Conservation (phyloP, 2,888 invertebrate species). For the Drosophila nigricruria region DNA sequence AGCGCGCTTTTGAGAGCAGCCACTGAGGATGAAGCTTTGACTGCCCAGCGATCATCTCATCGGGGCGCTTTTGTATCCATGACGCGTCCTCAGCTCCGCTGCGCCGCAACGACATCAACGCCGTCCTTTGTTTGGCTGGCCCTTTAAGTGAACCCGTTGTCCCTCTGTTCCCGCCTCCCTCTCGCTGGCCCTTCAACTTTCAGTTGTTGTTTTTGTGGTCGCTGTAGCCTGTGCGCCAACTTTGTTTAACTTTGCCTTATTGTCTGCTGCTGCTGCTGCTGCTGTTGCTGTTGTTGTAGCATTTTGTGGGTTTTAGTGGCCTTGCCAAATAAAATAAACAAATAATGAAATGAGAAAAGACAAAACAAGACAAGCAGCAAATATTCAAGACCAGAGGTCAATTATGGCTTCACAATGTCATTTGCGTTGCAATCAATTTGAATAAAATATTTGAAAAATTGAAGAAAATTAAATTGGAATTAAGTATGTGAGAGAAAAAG, state of each 20-base stretch:
- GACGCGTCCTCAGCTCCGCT: conserved; percentile 35
- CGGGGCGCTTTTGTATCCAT: conserved; percentile 73
- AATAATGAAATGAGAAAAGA: background rate
- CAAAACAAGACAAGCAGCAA: conserved; percentile 11
- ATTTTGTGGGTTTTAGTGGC: conserved; percentile 60
- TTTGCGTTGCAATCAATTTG: conserved; percentile 11
- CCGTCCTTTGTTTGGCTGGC: conserved; percentile 75
- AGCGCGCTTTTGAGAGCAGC: conserved; percentile 35
- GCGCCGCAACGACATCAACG: conserved; percentile 73
- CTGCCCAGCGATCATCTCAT: conserved; percentile 73
- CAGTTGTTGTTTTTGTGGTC: conserved; percentile 10
- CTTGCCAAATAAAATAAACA: conserved; percentile 39
- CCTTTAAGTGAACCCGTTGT: conserved; percentile 52
- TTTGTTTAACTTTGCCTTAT: conserved; percentile 73
- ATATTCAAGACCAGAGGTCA: conserved; percentile 25
- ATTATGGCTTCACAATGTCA: conserved; percentile 24
- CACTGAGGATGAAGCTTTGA: conserved; percentile 45
- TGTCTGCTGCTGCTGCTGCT: conserved; percentile 48
- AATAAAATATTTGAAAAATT: background rate
- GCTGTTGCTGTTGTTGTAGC: conserved; percentile 39
- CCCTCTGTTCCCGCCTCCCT: background rate
- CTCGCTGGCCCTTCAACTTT: background rate
- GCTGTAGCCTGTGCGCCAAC: conserved; percentile 56
- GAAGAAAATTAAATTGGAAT: background rate
- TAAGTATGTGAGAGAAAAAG: background rate